Evolutionary conservation across 2,797 vertebrate genomes (phyloP).

Genomic region (Myotis pilosus): DNA sequence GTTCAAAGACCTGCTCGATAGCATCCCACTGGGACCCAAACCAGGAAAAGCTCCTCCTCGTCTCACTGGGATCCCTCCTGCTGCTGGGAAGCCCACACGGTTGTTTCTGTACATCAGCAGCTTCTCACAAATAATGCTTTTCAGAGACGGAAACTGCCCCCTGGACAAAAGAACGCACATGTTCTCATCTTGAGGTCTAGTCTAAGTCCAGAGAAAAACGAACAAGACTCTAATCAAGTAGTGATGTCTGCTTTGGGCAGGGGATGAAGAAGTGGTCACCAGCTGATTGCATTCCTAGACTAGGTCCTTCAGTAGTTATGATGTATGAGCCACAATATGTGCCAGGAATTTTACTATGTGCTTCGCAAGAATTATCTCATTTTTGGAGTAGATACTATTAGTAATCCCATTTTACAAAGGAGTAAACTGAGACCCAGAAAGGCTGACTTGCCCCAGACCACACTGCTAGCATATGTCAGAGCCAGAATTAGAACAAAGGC

Average conservation of each 20-base stretch:
- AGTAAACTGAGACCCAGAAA: constrained; percentile 10
- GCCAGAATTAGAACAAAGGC: neutral
- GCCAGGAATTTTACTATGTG: neutral
- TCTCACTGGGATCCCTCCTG: constrained; percentile 55
- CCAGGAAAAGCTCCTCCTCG: constrained; percentile 66
- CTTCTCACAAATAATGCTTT: constrained; percentile 33
- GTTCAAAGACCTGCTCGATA: constrained; percentile 71
- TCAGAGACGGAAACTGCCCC: neutral
- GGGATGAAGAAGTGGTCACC: neutral
- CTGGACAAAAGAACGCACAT: neutral
- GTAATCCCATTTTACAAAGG: constrained; percentile 3
- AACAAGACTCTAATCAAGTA: neutral
- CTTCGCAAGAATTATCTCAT: neutral
- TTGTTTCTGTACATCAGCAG: constrained; percentile 52
- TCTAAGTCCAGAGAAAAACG: neutral
- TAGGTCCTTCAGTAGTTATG: neutral
- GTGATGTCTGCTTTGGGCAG: neutral
- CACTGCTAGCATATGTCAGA: neutral
- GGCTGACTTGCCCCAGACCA: neutral
- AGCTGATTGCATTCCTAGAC: neutral
- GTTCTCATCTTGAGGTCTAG: constrained; percentile 35
- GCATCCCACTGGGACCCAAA: constrained; percentile 66
- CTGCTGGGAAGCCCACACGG: constrained; percentile 40
- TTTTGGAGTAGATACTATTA: neutral
- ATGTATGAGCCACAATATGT: neutral